Conservation (phyloP, 2,888 invertebrate genomes). For the Eupelmus urozonus region DNA sequence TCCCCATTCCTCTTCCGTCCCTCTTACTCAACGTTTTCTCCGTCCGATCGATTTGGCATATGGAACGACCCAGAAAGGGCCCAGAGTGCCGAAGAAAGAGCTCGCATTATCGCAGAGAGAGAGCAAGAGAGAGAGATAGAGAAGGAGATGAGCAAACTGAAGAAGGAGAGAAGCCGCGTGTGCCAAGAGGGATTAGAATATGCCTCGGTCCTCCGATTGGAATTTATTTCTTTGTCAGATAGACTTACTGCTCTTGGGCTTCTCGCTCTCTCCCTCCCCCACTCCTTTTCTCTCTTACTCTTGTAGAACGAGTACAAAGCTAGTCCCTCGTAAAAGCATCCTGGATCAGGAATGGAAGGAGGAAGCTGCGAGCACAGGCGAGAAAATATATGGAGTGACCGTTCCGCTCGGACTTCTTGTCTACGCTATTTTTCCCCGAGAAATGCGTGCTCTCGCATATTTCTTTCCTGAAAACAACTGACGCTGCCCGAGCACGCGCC, state of each 20-base stretch:
- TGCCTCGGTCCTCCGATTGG: conserved; percentile 62
- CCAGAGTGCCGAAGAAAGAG: too few relatives aligned
- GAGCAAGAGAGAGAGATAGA: background rate
- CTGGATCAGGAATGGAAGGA: background rate
- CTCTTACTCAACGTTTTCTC: background rate
- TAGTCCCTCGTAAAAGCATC: background rate
- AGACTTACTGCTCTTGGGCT: conserved; percentile 42
- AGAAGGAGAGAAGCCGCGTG: background rate
- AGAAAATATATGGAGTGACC: conserved; percentile 42
- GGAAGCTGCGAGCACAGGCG: background rate
- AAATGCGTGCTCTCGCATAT: background rate
- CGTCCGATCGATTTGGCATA: conserved; percentile 59
- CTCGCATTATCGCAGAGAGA: too few relatives aligned
- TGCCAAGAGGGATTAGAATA: conserved; percentile 64
- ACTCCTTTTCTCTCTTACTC: background rate
- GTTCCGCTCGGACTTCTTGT: background rate
- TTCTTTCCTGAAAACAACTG: background rate
- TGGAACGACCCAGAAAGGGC: conserved; percentile 63
- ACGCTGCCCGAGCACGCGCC: background rate
- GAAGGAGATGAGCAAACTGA: conserved; percentile 42
- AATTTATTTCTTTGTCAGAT: conserved; percentile 63
- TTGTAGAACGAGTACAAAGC: background rate
- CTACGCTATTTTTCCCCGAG: background rate
- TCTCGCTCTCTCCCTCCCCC: conserved; percentile 2
- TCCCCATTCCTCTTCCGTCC: background rate